Percentiles rank a stretch among this genome's conserved stretches.
Evolutionary conservation across 1,140 invertebrate genomes (phyloP).

Genomic region (Phenacoccus solenopsis): DNA sequence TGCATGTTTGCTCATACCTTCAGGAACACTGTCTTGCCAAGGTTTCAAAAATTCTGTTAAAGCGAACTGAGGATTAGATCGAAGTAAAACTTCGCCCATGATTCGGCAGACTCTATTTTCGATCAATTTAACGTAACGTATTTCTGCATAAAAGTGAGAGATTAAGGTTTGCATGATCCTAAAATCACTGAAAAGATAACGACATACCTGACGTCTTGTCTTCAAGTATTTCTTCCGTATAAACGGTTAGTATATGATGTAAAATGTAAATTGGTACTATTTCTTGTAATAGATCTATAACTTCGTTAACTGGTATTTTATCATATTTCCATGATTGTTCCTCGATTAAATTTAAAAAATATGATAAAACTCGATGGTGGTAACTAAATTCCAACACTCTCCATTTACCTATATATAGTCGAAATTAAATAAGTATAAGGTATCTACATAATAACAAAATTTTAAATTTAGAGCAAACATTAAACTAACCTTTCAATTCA

Average conservation of each 20-base stretch:
- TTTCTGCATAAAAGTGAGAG: neutral
- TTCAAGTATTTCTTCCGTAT: slow-evolving; percentile 30
- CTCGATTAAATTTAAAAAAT: slow-evolving; percentile 68
- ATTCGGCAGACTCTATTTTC: slow-evolving; percentile 62
- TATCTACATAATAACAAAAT: no score
- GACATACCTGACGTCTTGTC: neutral
- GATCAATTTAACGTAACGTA: slow-evolving; percentile 37
- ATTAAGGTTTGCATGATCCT: neutral
- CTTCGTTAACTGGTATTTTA: slow-evolving; percentile 52
- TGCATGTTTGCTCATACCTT: no score
- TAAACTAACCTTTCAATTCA: slow-evolving; percentile 46
- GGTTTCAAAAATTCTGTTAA: slow-evolving; percentile 65
- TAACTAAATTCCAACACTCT: slow-evolving; percentile 49
- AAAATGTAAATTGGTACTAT: slow-evolving; percentile 56
- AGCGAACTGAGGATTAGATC: slow-evolving; percentile 47
- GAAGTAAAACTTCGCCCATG: slow-evolving; percentile 61
- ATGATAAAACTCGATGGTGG: slow-evolving; percentile 58
- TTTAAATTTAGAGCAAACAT: no score
- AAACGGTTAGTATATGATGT: slow-evolving; percentile 44
- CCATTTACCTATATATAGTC: slow-evolving; percentile 38
- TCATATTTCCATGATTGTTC: slow-evolving; percentile 69
- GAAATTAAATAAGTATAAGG: no score
- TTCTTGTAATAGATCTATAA: slow-evolving; percentile 50
- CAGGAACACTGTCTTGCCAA: slow-evolving; percentile 74
- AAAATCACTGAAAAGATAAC: neutral